Conservation (phyloP, 2,888 invertebrate species). For the Pterostichus niger region DNA sequence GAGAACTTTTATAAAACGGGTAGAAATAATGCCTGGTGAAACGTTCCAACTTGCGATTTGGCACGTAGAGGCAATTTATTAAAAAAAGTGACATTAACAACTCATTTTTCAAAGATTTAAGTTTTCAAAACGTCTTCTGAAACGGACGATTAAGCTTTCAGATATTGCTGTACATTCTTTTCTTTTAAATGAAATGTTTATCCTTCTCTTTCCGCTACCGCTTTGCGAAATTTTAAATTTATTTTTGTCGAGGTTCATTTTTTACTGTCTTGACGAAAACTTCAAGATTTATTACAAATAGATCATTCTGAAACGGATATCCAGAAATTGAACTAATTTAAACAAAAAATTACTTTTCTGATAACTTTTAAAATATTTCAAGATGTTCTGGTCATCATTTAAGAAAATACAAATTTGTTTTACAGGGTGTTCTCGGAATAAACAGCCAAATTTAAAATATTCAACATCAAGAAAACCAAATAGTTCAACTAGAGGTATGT, state of each 20-base stretch:
- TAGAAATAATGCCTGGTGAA: slow-evolving; percentile 6
- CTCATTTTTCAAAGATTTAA: slow-evolving; percentile 67
- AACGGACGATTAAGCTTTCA: slow-evolving; percentile 65
- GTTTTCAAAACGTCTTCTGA: slow-evolving; percentile 64
- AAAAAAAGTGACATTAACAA: slow-evolving; percentile 66
- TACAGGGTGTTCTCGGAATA: no score
- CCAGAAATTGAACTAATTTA: slow-evolving; percentile 33
- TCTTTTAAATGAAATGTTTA: slow-evolving; percentile 64
- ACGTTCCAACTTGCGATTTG: slow-evolving; percentile 36
- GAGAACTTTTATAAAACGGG: slow-evolving; percentile 50
- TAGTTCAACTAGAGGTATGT: no score
- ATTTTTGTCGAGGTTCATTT: slow-evolving; percentile 37
- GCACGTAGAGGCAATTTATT: slow-evolving; percentile 66
- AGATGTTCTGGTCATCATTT: no score
- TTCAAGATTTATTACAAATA: slow-evolving; percentile 6
- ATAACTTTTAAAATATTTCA: no score
- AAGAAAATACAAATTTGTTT: no score
- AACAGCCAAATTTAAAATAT: no score
- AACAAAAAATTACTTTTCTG: no score
- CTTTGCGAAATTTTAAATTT: slow-evolving; percentile 30
- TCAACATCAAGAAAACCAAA: no score
- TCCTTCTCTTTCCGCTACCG: slow-evolving; percentile 11
- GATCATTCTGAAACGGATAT: slow-evolving; percentile 25
- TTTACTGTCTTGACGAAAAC: slow-evolving; percentile 29
- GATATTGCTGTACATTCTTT: slow-evolving; percentile 63